A percentile compares a stretch with the other conserved stretches of the same genome.
These are phyloP conservation scores for Noctua janthe DNA, from an alignment of 2,888 invertebrate genomes.

Conservation along the genomic window DNA sequence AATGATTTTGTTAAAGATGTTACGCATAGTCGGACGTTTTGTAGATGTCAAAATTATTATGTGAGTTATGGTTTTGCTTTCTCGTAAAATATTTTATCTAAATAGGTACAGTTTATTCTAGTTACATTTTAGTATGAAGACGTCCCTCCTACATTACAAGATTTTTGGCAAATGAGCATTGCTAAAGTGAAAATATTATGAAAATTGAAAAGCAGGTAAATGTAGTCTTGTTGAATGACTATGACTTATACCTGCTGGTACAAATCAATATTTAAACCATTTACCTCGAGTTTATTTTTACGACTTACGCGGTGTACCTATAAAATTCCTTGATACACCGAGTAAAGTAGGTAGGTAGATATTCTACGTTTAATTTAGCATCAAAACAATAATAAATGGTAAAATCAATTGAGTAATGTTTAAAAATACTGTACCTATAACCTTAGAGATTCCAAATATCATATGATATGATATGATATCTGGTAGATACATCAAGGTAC, in stretches of 20 bases:
- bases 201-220: neutral
- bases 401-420: too few relatives aligned
- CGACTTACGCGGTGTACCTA: slow-evolving; percentile 31
- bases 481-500: neutral
- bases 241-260: slow-evolving; percentile 16
- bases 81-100: neutral
- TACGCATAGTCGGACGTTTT: slow-evolving; percentile 1
- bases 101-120: neutral
- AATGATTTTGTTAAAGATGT: slow-evolving; percentile 40
- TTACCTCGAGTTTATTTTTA: slow-evolving; percentile 48
- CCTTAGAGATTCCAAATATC: too few relatives aligned
- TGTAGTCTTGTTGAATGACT: slow-evolving; percentile 27
- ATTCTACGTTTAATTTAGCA: slow-evolving; percentile 30
- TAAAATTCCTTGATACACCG: slow-evolving; percentile 14
- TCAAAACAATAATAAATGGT: slow-evolving; percentile 36
- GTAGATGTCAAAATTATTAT: neutral
- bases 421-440: too few relatives aligned
- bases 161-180: neutral
- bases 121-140: neutral
- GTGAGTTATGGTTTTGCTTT: neutral
- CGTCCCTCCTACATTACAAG: neutral
- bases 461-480: too few relatives aligned
- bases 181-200: neutral
- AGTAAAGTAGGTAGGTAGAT: slow-evolving; percentile 5
- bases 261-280: slow-evolving; percentile 53